Evolutionary conservation across 2,888 invertebrate genomes (phyloP).

Genomic region (Cheilosia urbana): DNA sequence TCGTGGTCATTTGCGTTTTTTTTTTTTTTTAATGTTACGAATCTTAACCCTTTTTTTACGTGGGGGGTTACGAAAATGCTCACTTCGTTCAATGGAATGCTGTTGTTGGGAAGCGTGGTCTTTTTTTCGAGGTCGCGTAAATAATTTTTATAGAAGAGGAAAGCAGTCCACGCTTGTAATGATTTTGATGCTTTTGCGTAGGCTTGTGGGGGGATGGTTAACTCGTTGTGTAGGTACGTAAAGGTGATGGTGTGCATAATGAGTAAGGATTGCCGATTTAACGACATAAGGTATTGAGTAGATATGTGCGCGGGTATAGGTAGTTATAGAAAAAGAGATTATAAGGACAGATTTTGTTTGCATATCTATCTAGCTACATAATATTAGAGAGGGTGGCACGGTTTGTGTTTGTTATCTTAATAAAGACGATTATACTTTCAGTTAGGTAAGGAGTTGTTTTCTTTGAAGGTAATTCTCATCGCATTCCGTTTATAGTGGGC

Average conservation of each 20-base stretch:
- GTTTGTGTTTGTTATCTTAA: no score
- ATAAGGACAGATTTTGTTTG: background rate
- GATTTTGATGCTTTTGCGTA: slow-evolving; percentile 53
- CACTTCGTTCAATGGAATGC: slow-evolving; percentile 47
- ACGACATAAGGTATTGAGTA: slow-evolving; percentile 32
- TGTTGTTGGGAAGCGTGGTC: slow-evolving; percentile 15
- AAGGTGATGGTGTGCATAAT: slow-evolving; percentile 74
- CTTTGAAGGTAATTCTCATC: no score
- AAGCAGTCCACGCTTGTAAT: slow-evolving; percentile 45
- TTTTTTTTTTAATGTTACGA: slow-evolving; percentile 22
- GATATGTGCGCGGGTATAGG: background rate
- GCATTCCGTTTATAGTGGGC: no score
- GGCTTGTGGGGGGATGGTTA: slow-evolving; percentile 26
- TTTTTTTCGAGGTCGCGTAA: slow-evolving; percentile 66
- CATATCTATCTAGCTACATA: no score
- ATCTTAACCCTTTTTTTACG: slow-evolving; percentile 51
- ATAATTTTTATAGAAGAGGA: slow-evolving; percentile 60
- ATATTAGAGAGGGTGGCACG: no score
- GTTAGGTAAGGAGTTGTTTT: no score
- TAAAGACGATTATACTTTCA: no score
- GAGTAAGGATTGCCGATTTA: slow-evolving; percentile 69
- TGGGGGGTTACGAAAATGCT: slow-evolving; percentile 29
- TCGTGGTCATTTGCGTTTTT: background rate
- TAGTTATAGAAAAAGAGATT: slow-evolving; percentile 5
- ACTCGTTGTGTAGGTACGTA: slow-evolving; percentile 29